phyloP scores from a whole-genome alignment of 2,113 vertebrate genomes.

The Balaenoptera acutorostrata region DNA sequence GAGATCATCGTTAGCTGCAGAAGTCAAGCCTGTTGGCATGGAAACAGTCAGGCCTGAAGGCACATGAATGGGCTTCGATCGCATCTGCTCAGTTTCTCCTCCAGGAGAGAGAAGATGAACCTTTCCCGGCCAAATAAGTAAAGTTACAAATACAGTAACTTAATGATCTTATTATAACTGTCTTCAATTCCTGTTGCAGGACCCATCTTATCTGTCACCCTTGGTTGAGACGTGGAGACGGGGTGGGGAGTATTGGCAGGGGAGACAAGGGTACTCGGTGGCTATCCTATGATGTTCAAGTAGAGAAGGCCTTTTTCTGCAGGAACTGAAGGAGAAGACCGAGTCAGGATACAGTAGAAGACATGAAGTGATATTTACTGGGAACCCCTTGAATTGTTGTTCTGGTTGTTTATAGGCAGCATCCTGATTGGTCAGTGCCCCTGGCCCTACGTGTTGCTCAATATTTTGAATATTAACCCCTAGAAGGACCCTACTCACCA shows the following conservation, averaged over 20 bases:
- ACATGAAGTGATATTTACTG: neutral
- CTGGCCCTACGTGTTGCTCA: neutral
- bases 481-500: neutral
- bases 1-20: no score
- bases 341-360: neutral
- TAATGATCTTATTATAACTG: neutral
- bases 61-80: accelerated
- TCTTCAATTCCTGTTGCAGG: neutral
- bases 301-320: neutral
- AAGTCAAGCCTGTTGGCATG: neutral
- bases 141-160: neutral
- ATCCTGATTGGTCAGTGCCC: neutral
- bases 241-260: neutral
- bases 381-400: neutral
- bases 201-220: neutral
- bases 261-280: neutral
- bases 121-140: neutral
- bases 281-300: neutral
- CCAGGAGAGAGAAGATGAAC: neutral
- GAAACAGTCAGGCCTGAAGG: neutral
- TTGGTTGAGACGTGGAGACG: accelerated
- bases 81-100: neutral
- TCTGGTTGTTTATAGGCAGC: neutral
- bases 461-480: neutral
- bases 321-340: neutral